Evolutionary conservation across 2,797 vertebrate genomes (phyloP).

Genomic region (Pseudochromis fuscus): DNA sequence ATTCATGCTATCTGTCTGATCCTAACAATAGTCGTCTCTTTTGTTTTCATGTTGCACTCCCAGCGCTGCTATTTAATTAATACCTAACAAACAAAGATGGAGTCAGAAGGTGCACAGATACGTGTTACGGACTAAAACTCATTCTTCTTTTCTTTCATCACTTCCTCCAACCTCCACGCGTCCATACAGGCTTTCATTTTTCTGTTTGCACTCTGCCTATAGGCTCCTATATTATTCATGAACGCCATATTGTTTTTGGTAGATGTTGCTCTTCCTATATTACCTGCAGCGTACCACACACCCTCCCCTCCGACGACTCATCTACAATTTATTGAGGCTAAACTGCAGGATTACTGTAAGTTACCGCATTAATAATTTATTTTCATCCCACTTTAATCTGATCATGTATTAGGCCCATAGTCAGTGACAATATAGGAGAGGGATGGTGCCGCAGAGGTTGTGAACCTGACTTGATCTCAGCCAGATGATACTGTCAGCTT

Average conservation of each 20-base stretch:
- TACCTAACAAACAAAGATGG: background rate
- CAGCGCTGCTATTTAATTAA: constrained; percentile 39
- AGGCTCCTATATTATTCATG: constrained; percentile 75
- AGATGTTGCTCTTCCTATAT: constrained; percentile 52
- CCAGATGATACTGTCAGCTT: background rate
- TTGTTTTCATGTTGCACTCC: constrained; percentile 2
- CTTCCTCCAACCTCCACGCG: constrained; percentile 2
- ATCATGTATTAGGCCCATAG: background rate
- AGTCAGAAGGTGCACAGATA: too few relatives aligned
- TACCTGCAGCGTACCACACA: constrained; percentile 40
- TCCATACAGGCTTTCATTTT: constrained; percentile 47
- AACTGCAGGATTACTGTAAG: constrained; percentile 50
- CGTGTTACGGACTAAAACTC: too few relatives aligned
- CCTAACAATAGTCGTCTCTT: background rate
- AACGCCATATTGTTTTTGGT: constrained; percentile 70
- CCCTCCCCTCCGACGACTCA: constrained; percentile 16
- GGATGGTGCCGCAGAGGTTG: background rate
- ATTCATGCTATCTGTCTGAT: constrained; percentile 28
- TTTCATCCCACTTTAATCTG: constrained; percentile 23
- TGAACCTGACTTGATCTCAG: constrained; percentile 17
- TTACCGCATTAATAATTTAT: constrained; percentile 50
- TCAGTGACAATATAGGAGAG: background rate
- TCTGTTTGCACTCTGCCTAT: constrained; percentile 52
- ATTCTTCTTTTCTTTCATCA: background rate
- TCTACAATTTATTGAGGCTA: constrained; percentile 49